Base-by-base conservation (phyloP, 2,888 invertebrate species). In the Cryptus viduatorius region DNA sequence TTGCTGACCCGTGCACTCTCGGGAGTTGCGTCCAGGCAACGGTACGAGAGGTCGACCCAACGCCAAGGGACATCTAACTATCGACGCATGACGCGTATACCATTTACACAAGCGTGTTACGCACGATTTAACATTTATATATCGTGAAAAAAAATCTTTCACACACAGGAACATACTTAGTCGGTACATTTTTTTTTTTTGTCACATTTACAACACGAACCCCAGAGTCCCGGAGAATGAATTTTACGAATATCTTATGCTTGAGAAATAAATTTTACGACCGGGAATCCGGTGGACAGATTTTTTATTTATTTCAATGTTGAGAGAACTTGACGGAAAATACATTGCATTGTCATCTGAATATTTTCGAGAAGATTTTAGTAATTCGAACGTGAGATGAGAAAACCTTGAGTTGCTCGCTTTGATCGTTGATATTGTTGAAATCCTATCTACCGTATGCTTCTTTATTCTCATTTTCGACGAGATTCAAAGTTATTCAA, bases 1-100 rank as follows among this genome's bases (percentile, higher is more conserved):
- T 8, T 37, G 84, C 73, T 84, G 84, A 84, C 84, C 84, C 84
- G 84, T 80, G 84, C 24, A 76, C 67, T 53, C 46, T 68, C 68
- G 44, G 37, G 59, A 10, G 44, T 44, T 5, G 42, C 50, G 29
- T 24, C 29, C 53, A 24, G 8, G 50, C 50, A 53, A 16, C 44
- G 59, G 24, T 48, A 24, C 77, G 46, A 46, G 59, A 68, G 67
- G 44, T 50, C 79, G 68, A 68, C 53, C 77, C 68, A 44, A 56
- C 56, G 44, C 59, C 59, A 31, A 59, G 46, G 53, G 68, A 68
- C 29, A 68, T 71, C 46, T 64, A 79, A 59, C 79, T 50, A 71
- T 46, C 48, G 71, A 64, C 79, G 79, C 69, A 64, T 79, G 50
- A 79, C 71, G 71, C 79, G 79, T 50, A 44, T 16, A 77, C 61